Conservation (phyloP, 2,888 invertebrate genomes). For the Tuberolachnus salignus region DNA sequence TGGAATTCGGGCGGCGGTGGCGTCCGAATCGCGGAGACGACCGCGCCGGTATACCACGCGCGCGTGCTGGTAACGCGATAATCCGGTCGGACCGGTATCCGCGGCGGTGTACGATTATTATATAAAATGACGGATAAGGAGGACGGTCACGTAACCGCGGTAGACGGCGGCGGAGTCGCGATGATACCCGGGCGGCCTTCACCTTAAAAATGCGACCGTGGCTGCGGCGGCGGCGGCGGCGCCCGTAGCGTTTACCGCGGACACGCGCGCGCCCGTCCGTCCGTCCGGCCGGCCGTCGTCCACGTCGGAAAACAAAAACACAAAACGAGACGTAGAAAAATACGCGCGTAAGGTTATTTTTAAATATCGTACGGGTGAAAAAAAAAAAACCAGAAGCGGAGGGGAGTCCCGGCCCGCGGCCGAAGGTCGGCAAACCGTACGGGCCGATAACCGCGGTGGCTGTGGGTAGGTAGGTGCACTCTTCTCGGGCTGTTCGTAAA, state of each 20-base stretch:
- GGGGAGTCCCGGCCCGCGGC: neutral
- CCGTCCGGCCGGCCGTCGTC: too few relatives aligned
- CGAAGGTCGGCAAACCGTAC: neutral
- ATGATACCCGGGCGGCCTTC: slow-evolving; percentile 42
- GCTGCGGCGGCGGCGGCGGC: slow-evolving; percentile 4
- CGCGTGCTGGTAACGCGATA: too few relatives aligned
- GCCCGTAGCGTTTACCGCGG: neutral
- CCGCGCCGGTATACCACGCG: slow-evolving; percentile 23
- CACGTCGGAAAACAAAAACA: too few relatives aligned
- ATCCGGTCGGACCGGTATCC: slow-evolving; percentile 7
- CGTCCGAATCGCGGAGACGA: neutral
- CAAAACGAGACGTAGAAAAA: too few relatives aligned
- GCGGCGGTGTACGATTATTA: neutral
- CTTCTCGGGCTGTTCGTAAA: too few relatives aligned
- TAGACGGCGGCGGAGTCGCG: neutral
- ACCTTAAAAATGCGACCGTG: slow-evolving; percentile 46
- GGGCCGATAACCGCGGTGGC: too few relatives aligned
- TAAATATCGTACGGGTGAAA: neutral
- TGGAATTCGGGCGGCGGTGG: slow-evolving; percentile 10
- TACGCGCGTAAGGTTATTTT: too few relatives aligned
- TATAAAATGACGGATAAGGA: neutral
- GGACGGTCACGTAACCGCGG: neutral
- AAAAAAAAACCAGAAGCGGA: slow-evolving; percentile 4
- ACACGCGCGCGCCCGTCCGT: too few relatives aligned
- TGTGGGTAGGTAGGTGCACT: too few relatives aligned